These are phyloP conservation scores for Alitta virens DNA, from an alignment of 2,888 invertebrate genomes.

Conservation along the genomic window DNA sequence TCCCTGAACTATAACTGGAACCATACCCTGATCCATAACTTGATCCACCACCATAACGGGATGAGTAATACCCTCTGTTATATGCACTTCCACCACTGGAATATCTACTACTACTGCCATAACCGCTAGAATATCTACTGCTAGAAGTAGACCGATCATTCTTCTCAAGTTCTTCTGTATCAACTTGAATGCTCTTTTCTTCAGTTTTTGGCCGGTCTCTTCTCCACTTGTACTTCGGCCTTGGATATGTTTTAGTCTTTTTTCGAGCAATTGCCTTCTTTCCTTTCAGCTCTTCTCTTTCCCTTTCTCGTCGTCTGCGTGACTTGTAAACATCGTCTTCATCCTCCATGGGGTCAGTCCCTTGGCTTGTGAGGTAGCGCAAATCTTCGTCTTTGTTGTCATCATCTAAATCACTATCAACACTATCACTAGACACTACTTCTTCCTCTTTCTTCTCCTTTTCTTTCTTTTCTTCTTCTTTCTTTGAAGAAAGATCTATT, in stretches of 20 bases:
- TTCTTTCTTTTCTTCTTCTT: not conserved
- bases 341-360: constrained; percentile 45
- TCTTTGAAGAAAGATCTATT: not conserved
- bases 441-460: not conserved
- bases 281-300: constrained; percentile 11
- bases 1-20: not conserved
- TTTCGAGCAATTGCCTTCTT: constrained; percentile 26
- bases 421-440: constrained; percentile 28
- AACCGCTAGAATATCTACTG: not conserved
- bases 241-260: constrained; percentile 30
- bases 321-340: constrained; percentile 13
- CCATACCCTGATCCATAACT: not conserved
- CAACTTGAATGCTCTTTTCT: constrained; percentile 5
- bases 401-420: constrained; percentile 15
- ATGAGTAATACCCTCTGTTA: not conserved
- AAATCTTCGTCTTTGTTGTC: constrained; percentile 12
- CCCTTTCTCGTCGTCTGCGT: constrained; percentile 1
- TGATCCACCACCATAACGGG: not conserved
- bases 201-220: constrained; percentile 14
- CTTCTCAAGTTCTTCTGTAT: constrained; percentile 5
- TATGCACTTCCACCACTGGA: not conserved
- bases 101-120: not conserved
- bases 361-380: constrained; percentile 44
- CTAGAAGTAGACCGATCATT: not conserved
- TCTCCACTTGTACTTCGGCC: constrained; percentile 16